A percentile compares a stretch with the other conserved stretches of the same genome.
Conservation (phyloP, 2,113 vertebrate species). For the Neotoma lepida region DNA sequence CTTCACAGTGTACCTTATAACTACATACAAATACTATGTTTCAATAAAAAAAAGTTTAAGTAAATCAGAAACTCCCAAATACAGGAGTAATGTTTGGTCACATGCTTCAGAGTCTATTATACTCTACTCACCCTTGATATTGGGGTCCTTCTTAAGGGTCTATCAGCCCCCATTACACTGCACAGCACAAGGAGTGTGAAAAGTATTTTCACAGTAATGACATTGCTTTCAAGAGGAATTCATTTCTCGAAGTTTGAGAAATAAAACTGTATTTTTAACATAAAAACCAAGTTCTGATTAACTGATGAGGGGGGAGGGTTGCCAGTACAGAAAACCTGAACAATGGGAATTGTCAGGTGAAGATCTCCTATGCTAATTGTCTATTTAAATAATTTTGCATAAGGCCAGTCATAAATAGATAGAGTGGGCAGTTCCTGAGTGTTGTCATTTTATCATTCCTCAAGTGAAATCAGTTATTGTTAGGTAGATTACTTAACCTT, state of each 20-base stretch:
- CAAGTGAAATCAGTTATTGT: background rate
- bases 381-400: slow-evolving; percentile 17
- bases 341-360: background rate
- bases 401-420: background rate
- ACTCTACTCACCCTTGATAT: background rate
- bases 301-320: background rate
- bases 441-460: slow-evolving; percentile 46
- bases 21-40: background rate
- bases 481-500: background rate
- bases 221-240: background rate
- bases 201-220: background rate
- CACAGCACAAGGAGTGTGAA: background rate
- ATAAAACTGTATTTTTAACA: background rate
- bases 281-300: background rate
- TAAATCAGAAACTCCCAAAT: background rate
- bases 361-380: background rate
- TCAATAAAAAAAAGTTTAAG: background rate
- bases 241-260: background rate
- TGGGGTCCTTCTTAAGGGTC: background rate
- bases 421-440: background rate
- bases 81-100: background rate
- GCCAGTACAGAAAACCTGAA: background rate
- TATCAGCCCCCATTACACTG: background rate
- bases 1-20: background rate
- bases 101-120: background rate